Evolutionary conservation across 2,888 invertebrate species (phyloP).

Genomic region (Hydropsyche betteni): DNA sequence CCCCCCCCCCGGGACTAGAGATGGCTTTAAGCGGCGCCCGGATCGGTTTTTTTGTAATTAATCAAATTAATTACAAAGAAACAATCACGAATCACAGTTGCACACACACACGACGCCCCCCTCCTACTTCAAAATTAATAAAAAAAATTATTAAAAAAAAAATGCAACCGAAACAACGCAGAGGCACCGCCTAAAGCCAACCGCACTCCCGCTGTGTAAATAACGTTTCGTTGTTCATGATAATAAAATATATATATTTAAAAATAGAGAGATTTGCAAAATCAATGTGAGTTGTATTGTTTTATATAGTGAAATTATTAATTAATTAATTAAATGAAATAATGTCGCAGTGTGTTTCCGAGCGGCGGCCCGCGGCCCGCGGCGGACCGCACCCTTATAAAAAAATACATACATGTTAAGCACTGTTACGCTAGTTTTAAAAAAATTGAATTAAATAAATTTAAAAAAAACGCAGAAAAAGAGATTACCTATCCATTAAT

Average conservation of each 20-base stretch:
- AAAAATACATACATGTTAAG: constrained; percentile 53
- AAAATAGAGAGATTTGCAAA: constrained; percentile 52
- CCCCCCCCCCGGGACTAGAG: too few species aligned
- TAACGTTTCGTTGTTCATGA: constrained; percentile 55
- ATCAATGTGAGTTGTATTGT: constrained; percentile 52
- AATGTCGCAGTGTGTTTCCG: constrained; percentile 51
- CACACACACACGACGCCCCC: too few species aligned
- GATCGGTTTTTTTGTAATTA: too few species aligned
- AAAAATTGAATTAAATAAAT: constrained; percentile 56
- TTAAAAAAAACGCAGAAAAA: constrained; percentile 52
- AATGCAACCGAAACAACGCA: too few species aligned
- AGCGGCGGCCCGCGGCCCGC: constrained; percentile 30
- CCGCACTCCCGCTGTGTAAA: constrained; percentile 55
- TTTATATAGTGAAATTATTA: constrained; percentile 52
- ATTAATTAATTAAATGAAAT: constrained; percentile 1
- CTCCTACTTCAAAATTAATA: too few species aligned
- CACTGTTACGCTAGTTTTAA: constrained; percentile 58
- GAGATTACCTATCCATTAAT: constrained; percentile 53
- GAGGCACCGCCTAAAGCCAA: too few species aligned
- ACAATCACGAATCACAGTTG: too few species aligned
- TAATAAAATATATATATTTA: constrained; percentile 46
- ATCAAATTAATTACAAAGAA: too few species aligned
- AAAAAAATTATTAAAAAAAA: too few species aligned
- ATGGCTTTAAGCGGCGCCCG: too few species aligned
- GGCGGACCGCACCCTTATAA: constrained; percentile 47